Base-by-base conservation (phyloP, 2,797 vertebrate species). In the Gymnopithys bicolor region DNA sequence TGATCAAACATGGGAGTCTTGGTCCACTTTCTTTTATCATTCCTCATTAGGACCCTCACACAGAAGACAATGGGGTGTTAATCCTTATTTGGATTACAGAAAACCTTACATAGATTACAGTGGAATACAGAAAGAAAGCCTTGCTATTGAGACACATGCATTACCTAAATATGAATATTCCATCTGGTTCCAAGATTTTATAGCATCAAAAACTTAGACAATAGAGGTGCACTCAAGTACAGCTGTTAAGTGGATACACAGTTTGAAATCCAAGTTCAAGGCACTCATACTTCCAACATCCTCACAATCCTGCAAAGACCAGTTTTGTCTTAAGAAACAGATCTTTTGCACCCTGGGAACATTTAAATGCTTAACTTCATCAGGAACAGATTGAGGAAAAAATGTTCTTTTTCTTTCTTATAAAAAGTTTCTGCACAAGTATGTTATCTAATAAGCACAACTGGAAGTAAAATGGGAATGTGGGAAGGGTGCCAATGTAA, bases 391-490 rank as follows among this genome's bases (percentile, higher is more conserved):
- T 13, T 19, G 11, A 55, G 48, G n/a, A 28, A 77, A 81, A 84
- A 87, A 41, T 0, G 0, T 51, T 68, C 23, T 51, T 83, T 85
- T 63, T 49, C 73, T 73, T 63, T 53, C 73, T 76, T 63, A 69
- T 52, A 90, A 95, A 89, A 58, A 81, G 28, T 41, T 81, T 37
- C 76, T 86, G 10, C 52, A 37, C 21, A 73, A 86, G 39, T 0
- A 0, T 16, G 5, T 85, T 95, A 92, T 89, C 71, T 91, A 89
- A 75, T 48, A 84, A 73, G 62, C 63, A 66, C 45, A 91, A 95
- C 60, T 82, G 55, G 69, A 91, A 94, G 77, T 73, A 90, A 91
- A 91, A 93, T 7, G 63, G 70, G 89, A 93, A 84, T 32, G 67
- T 41, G 80, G 91, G 93, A 91, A 74, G 37, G 33, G 11, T 64